A percentile compares a stretch with the other conserved stretches of the same genome.
Evolutionary conservation across 35 echinoderm and acorn worm genomes (phyloP).

Genomic region (Ophiothrix spiculata): DNA sequence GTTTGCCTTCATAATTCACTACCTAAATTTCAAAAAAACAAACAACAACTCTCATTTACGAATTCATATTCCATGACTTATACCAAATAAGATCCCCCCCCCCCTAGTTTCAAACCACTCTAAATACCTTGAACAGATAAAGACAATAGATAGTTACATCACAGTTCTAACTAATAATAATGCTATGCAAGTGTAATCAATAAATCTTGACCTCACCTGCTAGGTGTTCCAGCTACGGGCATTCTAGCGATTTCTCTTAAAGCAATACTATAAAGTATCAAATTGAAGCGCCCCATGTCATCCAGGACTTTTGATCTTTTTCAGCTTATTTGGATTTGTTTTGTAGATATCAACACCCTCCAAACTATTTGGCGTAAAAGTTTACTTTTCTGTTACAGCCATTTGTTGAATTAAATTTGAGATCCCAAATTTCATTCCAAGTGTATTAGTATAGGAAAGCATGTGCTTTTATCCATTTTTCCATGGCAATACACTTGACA

Average conservation of each 20-base stretch:
- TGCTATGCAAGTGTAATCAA: background rate
- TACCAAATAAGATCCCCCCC: background rate
- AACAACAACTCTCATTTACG: background rate
- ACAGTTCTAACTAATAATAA: background rate
- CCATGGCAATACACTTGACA: too few relatives aligned
- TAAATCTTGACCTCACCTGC: background rate
- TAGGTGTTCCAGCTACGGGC: background rate
- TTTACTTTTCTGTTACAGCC: too few relatives aligned
- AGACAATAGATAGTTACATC: background rate
- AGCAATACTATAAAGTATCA: background rate
- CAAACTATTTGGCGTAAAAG: too few relatives aligned
- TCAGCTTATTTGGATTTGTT: too few relatives aligned
- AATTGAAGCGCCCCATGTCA: background rate
- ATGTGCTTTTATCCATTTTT: too few relatives aligned
- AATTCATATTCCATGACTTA: background rate
- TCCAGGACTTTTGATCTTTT: too few relatives aligned
- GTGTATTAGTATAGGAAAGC: too few relatives aligned
- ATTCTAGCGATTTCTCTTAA: background rate
- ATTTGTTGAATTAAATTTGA: too few relatives aligned
- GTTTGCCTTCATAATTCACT: background rate
- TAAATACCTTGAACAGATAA: constrained; percentile 13
- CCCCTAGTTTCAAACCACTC: background rate
- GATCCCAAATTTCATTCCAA: too few relatives aligned
- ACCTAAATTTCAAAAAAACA: background rate
- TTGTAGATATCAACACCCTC: too few relatives aligned